Evolutionary conservation across 2,113 vertebrate species (phyloP).

Genomic region (Eubucco bourcierii): DNA sequence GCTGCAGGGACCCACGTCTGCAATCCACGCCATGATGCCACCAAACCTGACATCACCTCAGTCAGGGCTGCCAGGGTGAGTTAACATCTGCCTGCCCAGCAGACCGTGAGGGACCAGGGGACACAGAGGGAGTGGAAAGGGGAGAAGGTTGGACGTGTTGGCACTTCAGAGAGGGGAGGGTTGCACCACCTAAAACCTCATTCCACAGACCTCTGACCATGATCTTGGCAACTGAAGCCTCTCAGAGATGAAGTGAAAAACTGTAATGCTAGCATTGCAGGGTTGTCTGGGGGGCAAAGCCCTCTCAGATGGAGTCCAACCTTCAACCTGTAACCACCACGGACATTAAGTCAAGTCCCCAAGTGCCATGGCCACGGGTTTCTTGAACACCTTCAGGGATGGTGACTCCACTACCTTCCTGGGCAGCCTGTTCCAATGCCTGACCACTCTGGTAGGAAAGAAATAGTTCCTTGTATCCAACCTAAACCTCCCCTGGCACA

Average conservation of each 20-base stretch:
- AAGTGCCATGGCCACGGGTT: no score
- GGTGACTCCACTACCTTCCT: no score
- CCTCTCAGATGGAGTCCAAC: no score
- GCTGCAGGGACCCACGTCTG: background rate
- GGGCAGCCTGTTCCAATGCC: no score
- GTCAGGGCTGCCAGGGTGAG: rapidly evolving
- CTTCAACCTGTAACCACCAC: no score
- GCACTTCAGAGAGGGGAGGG: background rate
- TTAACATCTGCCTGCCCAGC: background rate
- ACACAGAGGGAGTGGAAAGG: background rate
- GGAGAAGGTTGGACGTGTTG: rapidly evolving
- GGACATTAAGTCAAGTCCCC: no score
- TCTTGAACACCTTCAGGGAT: no score
- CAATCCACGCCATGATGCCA: background rate
- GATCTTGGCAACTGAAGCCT: rapidly evolving
- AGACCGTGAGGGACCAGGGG: background rate
- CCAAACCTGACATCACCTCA: background rate
- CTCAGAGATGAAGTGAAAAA: background rate
- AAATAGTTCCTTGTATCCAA: no score
- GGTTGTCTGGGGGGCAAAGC: no score
- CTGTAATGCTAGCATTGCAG: rapidly evolving
- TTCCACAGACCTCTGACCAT: rapidly evolving
- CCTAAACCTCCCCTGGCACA: no score
- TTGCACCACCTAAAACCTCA: background rate
- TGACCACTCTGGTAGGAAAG: no score